These are phyloP conservation scores for Hyles lineata DNA, from an alignment of 2,888 invertebrate genomes.

Conservation along the genomic window DNA sequence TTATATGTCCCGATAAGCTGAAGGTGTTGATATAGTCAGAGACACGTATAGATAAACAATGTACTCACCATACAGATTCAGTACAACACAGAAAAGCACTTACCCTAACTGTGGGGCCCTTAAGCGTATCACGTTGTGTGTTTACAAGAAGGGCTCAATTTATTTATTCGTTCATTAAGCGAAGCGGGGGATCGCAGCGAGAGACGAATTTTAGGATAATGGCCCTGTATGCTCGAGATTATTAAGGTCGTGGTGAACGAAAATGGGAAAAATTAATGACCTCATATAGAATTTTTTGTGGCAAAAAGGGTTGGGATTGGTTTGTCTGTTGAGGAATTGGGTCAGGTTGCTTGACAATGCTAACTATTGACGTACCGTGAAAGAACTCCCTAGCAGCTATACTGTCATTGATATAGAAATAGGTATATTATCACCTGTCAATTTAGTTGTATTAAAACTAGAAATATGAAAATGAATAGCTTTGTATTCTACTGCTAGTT, in stretches of 20 bases:
- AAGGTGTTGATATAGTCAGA: conserved; percentile 28
- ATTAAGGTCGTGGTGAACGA: conserved; percentile 42
- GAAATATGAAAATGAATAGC: no score
- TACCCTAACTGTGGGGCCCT: conserved; percentile 80
- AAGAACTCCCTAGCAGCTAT: no score
- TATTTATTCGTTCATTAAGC: conserved; percentile 83
- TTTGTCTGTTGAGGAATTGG: no score
- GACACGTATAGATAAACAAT: conserved; percentile 34
- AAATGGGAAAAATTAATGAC: conserved; percentile 30
- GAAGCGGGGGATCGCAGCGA: conserved; percentile 73
- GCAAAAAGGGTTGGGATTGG: no score
- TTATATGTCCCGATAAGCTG: conserved; percentile 10
- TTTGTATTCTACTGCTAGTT: no score
- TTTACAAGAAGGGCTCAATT: conserved; percentile 81
- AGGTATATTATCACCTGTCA: no score
- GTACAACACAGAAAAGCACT: conserved; percentile 83
- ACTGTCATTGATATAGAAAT: no score
- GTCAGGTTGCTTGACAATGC: no score
- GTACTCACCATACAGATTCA: conserved; percentile 65
- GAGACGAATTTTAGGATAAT: conserved; percentile 82
- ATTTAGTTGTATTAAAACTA: no score
- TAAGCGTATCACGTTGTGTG: conserved; percentile 68
- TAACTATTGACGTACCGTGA: no score
- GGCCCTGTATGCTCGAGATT: conserved; percentile 52
- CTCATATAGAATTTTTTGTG: no score